Conservation (phyloP, 2,888 invertebrate species). For the Pyrrhosoma nymphula region DNA sequence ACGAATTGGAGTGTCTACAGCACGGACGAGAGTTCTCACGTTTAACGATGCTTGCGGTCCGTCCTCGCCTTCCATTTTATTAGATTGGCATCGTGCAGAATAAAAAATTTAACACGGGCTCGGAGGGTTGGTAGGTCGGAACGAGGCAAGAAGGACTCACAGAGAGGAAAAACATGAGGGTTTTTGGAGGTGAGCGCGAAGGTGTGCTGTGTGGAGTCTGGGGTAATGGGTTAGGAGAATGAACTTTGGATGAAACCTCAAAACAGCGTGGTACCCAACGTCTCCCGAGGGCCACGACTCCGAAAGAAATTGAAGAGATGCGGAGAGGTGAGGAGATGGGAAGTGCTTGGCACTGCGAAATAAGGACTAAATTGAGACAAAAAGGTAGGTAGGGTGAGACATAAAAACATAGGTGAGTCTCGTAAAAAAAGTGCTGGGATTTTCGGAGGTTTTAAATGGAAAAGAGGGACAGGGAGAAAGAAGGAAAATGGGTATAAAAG, state of each 20-base stretch:
- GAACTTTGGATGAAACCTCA: neutral
- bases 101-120: neutral
- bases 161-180: no score
- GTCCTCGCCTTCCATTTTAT: neutral
- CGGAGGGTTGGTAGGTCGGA: neutral
- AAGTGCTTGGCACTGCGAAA: neutral
- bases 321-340: neutral
- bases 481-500: neutral
- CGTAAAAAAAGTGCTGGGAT: neutral
- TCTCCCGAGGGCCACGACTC: neutral
- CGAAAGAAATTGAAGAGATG: neutral
- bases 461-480: neutral
- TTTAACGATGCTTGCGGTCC: neutral
- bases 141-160: neutral
- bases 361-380: neutral
- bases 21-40: neutral
- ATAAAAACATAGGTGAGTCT: neutral
- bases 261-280: neutral
- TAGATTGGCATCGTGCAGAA: neutral
- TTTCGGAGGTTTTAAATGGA: neutral
- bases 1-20: neutral
- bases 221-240: neutral
- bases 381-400: neutral
- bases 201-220: no score
- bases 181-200: no score